Conservation (phyloP, 2,113 vertebrate genomes). For the Xyrauchen texanus region DNA sequence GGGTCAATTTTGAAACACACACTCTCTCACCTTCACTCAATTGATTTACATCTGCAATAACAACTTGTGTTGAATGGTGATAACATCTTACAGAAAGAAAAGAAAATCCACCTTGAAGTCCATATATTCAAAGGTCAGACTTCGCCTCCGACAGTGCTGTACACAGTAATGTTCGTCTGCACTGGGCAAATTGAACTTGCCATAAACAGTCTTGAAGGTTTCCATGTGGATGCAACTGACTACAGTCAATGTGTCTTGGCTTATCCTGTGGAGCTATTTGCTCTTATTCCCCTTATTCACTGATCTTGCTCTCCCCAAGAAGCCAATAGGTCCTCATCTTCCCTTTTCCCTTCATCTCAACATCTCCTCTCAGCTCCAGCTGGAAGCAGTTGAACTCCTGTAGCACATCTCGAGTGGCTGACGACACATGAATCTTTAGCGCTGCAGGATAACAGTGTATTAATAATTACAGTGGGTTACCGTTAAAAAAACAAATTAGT, state of each 20-base stretch:
- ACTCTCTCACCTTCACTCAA: not conserved
- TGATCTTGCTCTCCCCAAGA: conserved; percentile 72
- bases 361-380: conserved; percentile 84
- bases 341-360: conserved; percentile 92
- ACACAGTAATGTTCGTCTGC: not conserved
- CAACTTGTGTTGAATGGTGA: not conserved
- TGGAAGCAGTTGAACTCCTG: conserved; percentile 86
- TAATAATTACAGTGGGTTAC: not conserved
- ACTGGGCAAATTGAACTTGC: not conserved
- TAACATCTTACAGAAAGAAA: not conserved
- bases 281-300: not conserved
- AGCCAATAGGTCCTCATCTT: conserved; percentile 91
- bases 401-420: conserved; percentile 80
- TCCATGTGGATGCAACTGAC: not conserved
- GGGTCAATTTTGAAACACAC: not conserved
- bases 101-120: not conserved
- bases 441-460: conserved; percentile 67
- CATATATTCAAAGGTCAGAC: conserved; percentile 22
- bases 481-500: not conserved
- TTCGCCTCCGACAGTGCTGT: conserved; percentile 4
- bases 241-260: not conserved
- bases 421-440: conserved; percentile 88
- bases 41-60: not conserved
- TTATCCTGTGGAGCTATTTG: not conserved
- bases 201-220: not conserved